Evolutionary conservation across 2,113 vertebrate species (phyloP), one percentile per base, ranked within the genome.

Genomic region (Synchiropus splendidus): DNA sequence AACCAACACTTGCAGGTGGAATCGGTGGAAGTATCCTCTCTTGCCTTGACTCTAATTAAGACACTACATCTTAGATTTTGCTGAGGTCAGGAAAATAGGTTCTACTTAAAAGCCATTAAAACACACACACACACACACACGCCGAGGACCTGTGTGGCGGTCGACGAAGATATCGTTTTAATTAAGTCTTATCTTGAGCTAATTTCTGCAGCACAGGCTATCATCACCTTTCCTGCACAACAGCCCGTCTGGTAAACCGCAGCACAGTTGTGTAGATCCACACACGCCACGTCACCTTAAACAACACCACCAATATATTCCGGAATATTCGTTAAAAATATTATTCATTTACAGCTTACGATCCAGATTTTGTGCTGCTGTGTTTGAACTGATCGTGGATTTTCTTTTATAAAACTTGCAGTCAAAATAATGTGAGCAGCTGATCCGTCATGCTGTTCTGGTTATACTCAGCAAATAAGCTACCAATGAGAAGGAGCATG

Each of bases 141-240:
- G 33, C 46, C 54, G 40, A 61, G 50, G 64, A 54, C 54, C 55
- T 43, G 42, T 60, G 69, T 66, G 69, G 65, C 56, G 62, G 73
- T 63, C 60, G 21, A 39, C 63, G 54, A 52, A 72, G 80, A 82
- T 83, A 74, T 64, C 1, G 70, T 72, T 82, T 79, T 83, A 84
- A 87, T 87, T 86, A 84, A 83, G 72, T 70, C 79, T 86, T 86
- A 87, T 87, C 84, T 77, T 72, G 58, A 40, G 40, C 58, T 48
- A 65, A 72, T 75, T 79, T 78, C 70, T 74, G 43, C 39, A 16
- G 52, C 55, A 54, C 14, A 53, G 66, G 75, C 77, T 65, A 75
- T 27, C 74, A 64, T 76, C 64, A 66, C 78, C 71, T 76, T 72
- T 78, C 61, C 51, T 59, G 58, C 45, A 59, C 56, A 79, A 74